Evolutionary conservation across 2,113 vertebrate species (phyloP).

Genomic region (Varanus komodoensis): DNA sequence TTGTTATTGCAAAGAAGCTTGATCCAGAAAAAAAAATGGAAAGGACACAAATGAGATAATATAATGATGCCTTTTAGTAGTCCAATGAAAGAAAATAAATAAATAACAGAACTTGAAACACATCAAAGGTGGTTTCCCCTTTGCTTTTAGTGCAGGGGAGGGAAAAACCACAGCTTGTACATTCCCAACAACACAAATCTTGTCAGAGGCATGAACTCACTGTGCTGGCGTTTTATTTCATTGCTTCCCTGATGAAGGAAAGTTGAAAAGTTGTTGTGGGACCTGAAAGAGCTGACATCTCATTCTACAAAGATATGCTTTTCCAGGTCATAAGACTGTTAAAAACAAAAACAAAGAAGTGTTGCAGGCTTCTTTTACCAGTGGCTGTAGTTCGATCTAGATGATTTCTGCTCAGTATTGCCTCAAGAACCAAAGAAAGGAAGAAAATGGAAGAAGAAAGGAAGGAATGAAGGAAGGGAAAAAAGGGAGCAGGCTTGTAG

Average conservation of each 20-base stretch:
- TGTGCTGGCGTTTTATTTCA: conserved; percentile 40
- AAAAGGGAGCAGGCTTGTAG: background rate
- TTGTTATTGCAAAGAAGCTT: conserved; percentile 69
- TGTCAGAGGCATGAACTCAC: conserved; percentile 54
- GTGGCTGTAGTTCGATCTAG: background rate
- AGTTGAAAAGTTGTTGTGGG: conserved; percentile 43
- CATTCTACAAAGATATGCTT: conserved; percentile 47
- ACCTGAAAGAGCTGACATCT: conserved; percentile 49
- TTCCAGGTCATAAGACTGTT: conserved; percentile 53
- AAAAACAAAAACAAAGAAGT: background rate
- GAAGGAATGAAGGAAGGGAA: background rate
- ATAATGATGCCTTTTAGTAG: conserved; percentile 72
- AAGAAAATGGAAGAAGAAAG: background rate
- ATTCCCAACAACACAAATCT: conserved; percentile 63
- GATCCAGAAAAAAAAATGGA: conserved; percentile 68
- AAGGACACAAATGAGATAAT: conserved; percentile 69
- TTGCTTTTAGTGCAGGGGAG: conserved; percentile 63
- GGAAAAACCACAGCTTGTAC: conserved; percentile 56
- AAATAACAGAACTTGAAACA: conserved; percentile 52
- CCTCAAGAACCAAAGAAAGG: rapidly evolving
- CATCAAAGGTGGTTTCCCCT: conserved; percentile 58
- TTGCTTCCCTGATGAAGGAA: conserved; percentile 23
- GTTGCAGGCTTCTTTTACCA: conserved; percentile 47
- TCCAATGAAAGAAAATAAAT: conserved; percentile 45
- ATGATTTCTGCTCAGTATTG: conserved; percentile 38